Evolutionary conservation across 1,140 invertebrate species (phyloP).

Genomic region (Andrena cerasifolii): DNA sequence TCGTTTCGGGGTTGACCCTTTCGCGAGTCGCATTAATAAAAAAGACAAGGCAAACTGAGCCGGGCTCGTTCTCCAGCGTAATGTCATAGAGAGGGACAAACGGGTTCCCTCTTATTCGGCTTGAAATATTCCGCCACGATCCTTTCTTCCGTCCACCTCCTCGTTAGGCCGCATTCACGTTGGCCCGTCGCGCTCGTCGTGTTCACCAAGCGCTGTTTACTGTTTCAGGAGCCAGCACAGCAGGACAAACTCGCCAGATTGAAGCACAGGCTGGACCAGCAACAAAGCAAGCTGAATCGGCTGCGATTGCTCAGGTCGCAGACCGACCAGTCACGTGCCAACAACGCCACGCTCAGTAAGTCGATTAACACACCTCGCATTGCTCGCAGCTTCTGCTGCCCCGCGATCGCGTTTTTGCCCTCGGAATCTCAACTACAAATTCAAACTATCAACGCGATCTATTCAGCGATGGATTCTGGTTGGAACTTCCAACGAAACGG

Average conservation of each 20-base stretch:
- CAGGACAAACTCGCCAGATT: constrained; percentile 93
- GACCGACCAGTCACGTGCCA: constrained; percentile 94
- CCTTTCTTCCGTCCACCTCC: neutral
- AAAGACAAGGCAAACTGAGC: too few relatives aligned
- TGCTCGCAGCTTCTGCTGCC: neutral
- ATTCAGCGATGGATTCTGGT: too few relatives aligned
- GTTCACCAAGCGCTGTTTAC: constrained; percentile 38
- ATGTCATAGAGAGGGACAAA: too few relatives aligned
- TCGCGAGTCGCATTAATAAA: too few relatives aligned
- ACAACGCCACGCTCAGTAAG: constrained; percentile 96
- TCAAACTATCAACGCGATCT: too few relatives aligned
- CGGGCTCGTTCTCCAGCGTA: too few relatives aligned
- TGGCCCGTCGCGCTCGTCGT: neutral
- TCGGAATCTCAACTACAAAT: too few relatives aligned
- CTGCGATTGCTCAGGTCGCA: constrained; percentile 94
- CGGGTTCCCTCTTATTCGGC: neutral
- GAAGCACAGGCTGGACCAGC: constrained; percentile 94
- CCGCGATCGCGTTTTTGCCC: too few relatives aligned
- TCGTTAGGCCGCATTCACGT: constrained; percentile 16
- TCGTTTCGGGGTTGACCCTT: too few relatives aligned
- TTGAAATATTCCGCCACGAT: constrained; percentile 13
- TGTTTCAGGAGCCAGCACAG: constrained; percentile 89
- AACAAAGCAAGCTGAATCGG: constrained; percentile 96
- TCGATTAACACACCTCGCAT: constrained; percentile 70
- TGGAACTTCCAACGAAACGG: too few relatives aligned